Percentiles rank a stretch among this genome's conserved stretches.
Conservation (phyloP, 2,888 invertebrate genomes). For the Stegophylla sp. region DNA sequence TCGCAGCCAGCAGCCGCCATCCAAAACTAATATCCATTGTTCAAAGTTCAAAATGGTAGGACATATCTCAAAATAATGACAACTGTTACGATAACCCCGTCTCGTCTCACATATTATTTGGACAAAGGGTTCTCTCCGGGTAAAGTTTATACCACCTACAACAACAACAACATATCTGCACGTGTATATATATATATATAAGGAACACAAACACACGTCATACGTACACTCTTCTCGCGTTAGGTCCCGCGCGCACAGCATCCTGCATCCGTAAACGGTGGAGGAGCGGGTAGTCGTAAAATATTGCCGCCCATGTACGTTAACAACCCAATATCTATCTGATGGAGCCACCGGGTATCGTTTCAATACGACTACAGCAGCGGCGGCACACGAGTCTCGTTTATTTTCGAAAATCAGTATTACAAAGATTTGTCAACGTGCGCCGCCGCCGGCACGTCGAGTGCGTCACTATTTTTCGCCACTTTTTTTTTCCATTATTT, state of each 20-base stretch:
- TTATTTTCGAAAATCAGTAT: conserved; percentile 23
- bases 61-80: conserved; percentile 54
- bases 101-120: conserved; percentile 38
- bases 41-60: conserved; percentile 43
- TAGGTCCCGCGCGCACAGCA: no score
- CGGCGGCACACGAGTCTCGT: background rate
- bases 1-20: background rate
- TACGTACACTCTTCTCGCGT: no score
- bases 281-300: background rate
- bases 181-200: background rate
- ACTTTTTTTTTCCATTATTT: background rate
- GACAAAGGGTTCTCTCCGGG: conserved; percentile 47
- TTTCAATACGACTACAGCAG: background rate
- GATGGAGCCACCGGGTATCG: background rate
- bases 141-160: conserved; percentile 40
- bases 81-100: conserved; percentile 51
- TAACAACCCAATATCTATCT: conserved; percentile 45
- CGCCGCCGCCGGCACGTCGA: background rate
- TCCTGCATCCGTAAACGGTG: background rate
- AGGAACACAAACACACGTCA: background rate
- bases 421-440: background rate
- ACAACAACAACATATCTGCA: conserved; percentile 4
- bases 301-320: conserved; percentile 33
- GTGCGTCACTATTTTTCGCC: no score
- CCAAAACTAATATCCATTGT: conserved; percentile 41